A percentile compares a stretch with the other conserved stretches of the same genome.
phyloP scores from a whole-genome alignment of 1,140 invertebrate genomes.

The Drosophila albomicans region DNA sequence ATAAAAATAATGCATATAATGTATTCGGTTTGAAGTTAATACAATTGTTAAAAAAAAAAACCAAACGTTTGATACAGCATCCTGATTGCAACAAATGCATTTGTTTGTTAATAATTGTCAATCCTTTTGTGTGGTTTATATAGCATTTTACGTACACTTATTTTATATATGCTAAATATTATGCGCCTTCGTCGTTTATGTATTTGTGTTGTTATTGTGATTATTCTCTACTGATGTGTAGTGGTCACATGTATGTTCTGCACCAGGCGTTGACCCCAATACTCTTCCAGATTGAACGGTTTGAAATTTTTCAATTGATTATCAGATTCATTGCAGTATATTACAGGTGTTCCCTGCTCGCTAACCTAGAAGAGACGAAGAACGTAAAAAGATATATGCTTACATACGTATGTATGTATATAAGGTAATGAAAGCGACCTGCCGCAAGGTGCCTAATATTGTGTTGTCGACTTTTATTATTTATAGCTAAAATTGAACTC shows the following conservation, averaged over 20 bases:
- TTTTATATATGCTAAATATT: slow-evolving; percentile 55
- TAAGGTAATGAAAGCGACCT: slow-evolving; percentile 30
- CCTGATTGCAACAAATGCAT: background rate
- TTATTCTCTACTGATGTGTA: slow-evolving; percentile 65
- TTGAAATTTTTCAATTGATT: slow-evolving; percentile 83
- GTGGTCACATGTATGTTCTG: slow-evolving; percentile 81
- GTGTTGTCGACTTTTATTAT: slow-evolving; percentile 1
- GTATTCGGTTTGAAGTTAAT: slow-evolving; percentile 17
- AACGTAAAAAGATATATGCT: slow-evolving; percentile 1
- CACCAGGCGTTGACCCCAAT: slow-evolving; percentile 81
- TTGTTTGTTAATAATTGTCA: slow-evolving; percentile 21
- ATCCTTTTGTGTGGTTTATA: slow-evolving; percentile 19
- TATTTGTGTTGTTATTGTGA: slow-evolving; percentile 2
- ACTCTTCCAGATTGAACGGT: slow-evolving; percentile 83
- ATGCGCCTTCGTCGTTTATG: slow-evolving; percentile 46
- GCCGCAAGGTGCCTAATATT: slow-evolving; percentile 39
- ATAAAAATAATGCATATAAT: background rate
- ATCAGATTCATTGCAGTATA: slow-evolving; percentile 79
- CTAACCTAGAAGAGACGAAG: slow-evolving; percentile 57
- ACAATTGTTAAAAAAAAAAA: slow-evolving; percentile 24
- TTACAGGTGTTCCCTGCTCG: slow-evolving; percentile 73
- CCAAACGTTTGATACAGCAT: slow-evolving; percentile 30
- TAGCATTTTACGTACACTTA: slow-evolving; percentile 36
- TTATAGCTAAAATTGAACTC: slow-evolving; percentile 28
- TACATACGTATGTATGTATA: slow-evolving; percentile 3